Evolutionary conservation across 2,113 vertebrate species (phyloP).

Genomic region (Entelurus aequoreus): DNA sequence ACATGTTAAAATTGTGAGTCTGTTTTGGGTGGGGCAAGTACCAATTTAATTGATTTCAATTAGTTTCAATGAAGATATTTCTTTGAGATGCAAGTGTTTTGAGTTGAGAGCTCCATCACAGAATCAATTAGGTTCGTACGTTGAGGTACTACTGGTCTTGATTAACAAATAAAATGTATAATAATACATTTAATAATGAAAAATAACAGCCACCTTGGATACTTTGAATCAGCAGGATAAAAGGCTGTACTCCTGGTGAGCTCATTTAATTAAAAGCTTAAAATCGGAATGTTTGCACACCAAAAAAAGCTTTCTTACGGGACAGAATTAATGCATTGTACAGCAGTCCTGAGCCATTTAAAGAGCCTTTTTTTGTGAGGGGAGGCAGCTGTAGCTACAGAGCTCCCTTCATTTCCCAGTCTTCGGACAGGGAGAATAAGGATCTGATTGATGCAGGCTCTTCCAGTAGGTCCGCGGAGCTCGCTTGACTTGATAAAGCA

Average conservation of each 20-base stretch:
- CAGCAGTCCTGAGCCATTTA: constrained; percentile 22
- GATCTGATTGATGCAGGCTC: constrained; percentile 63
- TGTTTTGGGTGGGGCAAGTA: no score
- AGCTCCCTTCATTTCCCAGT: constrained; percentile 37
- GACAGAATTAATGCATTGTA: constrained; percentile 38
- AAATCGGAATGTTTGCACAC: constrained; percentile 10
- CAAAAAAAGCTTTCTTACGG: constrained; percentile 27
- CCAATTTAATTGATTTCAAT: no score
- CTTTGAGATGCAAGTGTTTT: no score
- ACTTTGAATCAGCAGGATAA: constrained; percentile 1
- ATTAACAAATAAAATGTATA: no score
- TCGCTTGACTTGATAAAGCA: constrained; percentile 53
- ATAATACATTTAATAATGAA: no score
- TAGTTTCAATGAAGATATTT: no score
- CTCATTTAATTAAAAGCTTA: constrained; percentile 18
- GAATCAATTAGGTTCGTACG: no score
- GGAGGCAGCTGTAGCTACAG: constrained; percentile 56
- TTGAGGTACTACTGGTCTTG: no score
- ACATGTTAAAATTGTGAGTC: no score
- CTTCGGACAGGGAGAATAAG: constrained; percentile 55
- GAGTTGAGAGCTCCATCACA: no score
- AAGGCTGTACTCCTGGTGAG: constrained; percentile 12
- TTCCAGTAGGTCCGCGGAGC: constrained; percentile 39
- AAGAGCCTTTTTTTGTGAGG: constrained; percentile 38
- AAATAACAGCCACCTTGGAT: no score